phyloP scores from a whole-genome alignment of 2,797 vertebrate genomes.

The Coreius guichenoti region DNA sequence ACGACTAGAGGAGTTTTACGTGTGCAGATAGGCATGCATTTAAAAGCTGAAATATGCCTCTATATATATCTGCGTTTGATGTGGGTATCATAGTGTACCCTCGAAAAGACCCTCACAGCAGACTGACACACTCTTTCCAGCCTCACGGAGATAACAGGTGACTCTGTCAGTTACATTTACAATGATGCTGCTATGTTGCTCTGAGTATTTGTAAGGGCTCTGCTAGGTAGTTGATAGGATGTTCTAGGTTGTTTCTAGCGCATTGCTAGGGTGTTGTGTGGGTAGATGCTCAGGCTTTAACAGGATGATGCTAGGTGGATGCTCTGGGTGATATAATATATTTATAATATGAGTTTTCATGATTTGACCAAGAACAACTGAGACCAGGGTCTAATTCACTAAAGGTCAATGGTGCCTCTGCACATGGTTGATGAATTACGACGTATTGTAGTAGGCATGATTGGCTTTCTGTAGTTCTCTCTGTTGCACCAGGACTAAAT shows the following conservation, averaged over 20 bases:
- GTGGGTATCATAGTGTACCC: neutral
- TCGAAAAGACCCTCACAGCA: neutral
- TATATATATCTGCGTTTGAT: constrained; percentile 37
- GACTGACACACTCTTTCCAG: neutral
- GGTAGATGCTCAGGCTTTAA: neutral
- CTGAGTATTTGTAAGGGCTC: neutral
- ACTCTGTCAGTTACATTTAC: constrained; percentile 65
- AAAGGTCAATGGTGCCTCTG: constrained; percentile 6
- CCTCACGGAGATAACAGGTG: neutral
- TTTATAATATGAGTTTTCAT: neutral
- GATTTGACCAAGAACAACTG: neutral
- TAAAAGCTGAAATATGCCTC: constrained; percentile 59
- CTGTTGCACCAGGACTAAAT: neutral
- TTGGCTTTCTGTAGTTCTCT: neutral
- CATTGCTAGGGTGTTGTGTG: neutral
- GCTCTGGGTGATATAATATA: constrained; percentile 35
- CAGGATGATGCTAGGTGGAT: neutral
- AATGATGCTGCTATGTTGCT: neutral
- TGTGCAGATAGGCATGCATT: constrained; percentile 62
- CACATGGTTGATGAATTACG: constrained; percentile 4
- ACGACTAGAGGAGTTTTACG: constrained; percentile 61
- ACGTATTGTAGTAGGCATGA: neutral
- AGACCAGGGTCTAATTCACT: neutral
- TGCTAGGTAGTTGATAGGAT: neutral
- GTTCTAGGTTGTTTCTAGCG: neutral